These are phyloP conservation scores for Drosophila triauraria DNA, from an alignment of 1,140 invertebrate species.

Conservation along the genomic window DNA sequence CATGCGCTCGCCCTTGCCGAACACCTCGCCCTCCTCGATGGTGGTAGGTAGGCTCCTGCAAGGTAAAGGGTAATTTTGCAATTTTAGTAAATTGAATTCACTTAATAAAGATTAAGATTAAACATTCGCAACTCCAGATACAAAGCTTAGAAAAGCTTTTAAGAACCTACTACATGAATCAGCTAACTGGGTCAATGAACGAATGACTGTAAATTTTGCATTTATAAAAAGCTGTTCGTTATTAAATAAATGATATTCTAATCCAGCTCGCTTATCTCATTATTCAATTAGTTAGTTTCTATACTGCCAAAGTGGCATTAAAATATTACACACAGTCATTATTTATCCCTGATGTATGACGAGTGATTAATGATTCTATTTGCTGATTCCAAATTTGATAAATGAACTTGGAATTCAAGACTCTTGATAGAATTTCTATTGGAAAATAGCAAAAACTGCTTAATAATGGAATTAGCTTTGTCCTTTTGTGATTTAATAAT, in stretches of 20 bases:
- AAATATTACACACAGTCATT: not conserved
- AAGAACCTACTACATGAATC: not conserved
- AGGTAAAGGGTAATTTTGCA: not conserved
- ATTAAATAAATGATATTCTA: not conserved
- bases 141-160: not conserved
- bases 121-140: not conserved
- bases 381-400: not conserved
- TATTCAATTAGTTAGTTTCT: not conserved
- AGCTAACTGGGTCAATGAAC: not conserved
- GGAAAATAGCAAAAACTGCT: not conserved
- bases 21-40: slow-evolving; percentile 88
- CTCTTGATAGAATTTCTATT: not conserved
- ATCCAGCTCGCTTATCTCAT: not conserved
- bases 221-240: not conserved
- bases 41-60: slow-evolving; percentile 87
- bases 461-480: no score
- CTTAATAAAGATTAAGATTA: not conserved
- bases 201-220: not conserved
- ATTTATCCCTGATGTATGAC: not conserved
- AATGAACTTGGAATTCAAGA: not conserved
- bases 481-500: no score
- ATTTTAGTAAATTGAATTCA: not conserved
- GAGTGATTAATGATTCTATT: not conserved
- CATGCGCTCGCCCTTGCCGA: slow-evolving; percentile 87
- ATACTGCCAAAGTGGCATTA: not conserved